Evolutionary conservation across 2,113 vertebrate genomes (phyloP).

Genomic region (Setophaga kirtlandii): DNA sequence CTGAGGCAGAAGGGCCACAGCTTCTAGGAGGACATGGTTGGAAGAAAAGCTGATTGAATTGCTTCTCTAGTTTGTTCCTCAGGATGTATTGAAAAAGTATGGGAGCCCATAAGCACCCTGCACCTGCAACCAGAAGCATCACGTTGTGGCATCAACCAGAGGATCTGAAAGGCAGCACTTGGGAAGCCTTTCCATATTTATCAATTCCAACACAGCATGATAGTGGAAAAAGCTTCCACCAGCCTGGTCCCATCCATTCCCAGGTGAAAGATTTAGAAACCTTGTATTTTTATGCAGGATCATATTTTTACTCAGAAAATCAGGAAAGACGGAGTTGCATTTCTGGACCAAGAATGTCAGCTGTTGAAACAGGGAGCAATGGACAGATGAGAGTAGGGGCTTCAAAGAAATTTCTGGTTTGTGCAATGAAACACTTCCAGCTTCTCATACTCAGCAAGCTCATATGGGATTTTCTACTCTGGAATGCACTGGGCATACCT

Average conservation of each 20-base stretch:
- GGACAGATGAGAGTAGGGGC: background rate
- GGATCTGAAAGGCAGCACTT: background rate
- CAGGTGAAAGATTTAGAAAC: background rate
- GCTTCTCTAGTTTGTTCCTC: background rate
- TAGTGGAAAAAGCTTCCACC: background rate
- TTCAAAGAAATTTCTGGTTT: background rate
- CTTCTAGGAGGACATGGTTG: background rate
- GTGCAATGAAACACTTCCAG: background rate
- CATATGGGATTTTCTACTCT: background rate
- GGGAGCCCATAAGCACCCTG: background rate
- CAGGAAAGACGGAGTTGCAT: background rate
- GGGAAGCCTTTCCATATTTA: background rate
- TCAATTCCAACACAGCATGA: accelerated
- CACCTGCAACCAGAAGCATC: background rate
- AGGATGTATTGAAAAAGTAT: accelerated
- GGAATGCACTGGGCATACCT: accelerated
- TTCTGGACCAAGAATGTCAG: background rate
- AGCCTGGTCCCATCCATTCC: background rate
- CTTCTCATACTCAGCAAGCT: background rate
- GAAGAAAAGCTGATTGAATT: background rate
- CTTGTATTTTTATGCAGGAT: background rate
- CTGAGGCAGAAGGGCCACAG: background rate
- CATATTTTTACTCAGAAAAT: background rate
- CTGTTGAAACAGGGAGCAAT: background rate
- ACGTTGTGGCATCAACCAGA: background rate